A percentile compares a stretch with the other conserved stretches of the same genome.
phyloP scores from a whole-genome alignment of 2,888 invertebrate genomes.

The Agriopis marginaria region DNA sequence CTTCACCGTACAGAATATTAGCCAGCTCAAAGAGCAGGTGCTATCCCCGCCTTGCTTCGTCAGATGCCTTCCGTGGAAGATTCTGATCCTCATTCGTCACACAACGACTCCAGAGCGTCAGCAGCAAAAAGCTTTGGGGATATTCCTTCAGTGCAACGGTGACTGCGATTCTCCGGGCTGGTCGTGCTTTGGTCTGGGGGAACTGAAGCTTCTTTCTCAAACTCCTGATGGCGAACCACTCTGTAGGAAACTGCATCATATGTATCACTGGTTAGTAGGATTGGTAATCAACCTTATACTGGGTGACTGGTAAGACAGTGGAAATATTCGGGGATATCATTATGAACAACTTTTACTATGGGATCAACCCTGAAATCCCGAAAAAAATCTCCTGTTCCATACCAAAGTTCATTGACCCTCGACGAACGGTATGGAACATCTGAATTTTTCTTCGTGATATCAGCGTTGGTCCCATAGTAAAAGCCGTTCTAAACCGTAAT shows the following conservation, averaged over 20 bases:
- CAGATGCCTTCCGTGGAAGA: constrained; percentile 99
- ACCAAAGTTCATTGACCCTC: no score
- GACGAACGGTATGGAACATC: no score
- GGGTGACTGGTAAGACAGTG: no score
- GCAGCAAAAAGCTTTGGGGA: constrained; percentile 91
- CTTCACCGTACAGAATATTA: constrained; percentile 94
- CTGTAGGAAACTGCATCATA: constrained; percentile 95
- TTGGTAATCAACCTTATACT: background rate
- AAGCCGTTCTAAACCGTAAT: no score
- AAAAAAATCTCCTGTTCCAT: no score
- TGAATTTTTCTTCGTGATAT: no score
- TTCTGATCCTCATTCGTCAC: constrained; percentile 95
- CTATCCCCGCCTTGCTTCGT: constrained; percentile 96
- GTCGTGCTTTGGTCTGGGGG: constrained; percentile 98
- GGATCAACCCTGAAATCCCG: no score
- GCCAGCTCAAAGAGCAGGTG: constrained; percentile 93
- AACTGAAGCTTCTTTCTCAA: constrained; percentile 95
- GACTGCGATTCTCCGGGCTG: constrained; percentile 98
- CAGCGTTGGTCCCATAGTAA: no score
- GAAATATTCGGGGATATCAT: no score
- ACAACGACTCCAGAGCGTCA: constrained; percentile 91
- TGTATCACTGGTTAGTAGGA: constrained; percentile 92
- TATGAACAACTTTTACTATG: no score
- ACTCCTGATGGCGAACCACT: constrained; percentile 93
- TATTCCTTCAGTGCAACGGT: constrained; percentile 97